Percentiles rank a stretch among this genome's conserved stretches.
Evolutionary conservation across 2,797 vertebrate species (phyloP).

Genomic region (Eulemur mongoz): DNA sequence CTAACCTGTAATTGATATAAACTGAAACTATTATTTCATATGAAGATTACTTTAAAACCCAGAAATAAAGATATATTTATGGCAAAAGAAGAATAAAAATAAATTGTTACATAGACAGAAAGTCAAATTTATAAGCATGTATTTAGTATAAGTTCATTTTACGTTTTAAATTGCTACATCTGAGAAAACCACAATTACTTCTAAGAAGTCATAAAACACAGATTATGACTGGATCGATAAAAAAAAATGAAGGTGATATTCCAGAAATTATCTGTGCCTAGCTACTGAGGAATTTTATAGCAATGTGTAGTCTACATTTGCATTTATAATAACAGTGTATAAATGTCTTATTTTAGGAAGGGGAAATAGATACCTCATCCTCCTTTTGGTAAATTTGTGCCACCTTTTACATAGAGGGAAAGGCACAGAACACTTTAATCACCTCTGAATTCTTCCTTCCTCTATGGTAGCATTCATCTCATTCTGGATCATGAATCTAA

Average conservation of each 20-base stretch:
- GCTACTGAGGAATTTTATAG: not conserved
- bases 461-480: not conserved
- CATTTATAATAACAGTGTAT: not conserved
- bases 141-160: not conserved
- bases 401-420: not conserved
- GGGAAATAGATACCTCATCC: not conserved
- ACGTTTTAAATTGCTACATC: not conserved
- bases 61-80: not conserved
- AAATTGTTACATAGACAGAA: not conserved
- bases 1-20: not conserved
- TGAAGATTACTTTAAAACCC: not conserved
- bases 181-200: not conserved
- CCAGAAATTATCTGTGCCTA: not conserved
- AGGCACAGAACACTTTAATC: not conserved
- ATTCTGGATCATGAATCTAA: not conserved
- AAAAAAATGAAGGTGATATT: not conserved
- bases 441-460: not conserved
- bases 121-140: not conserved
- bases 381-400: not conserved
- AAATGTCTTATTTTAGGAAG: not conserved
- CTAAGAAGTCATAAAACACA: not conserved
- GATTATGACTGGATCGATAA: not conserved
- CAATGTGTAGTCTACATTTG: not conserved
- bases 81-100: not conserved
- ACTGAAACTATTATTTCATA: not conserved